Conservation (phyloP, 2,888 invertebrate species). For the Sthenelais limicola region DNA sequence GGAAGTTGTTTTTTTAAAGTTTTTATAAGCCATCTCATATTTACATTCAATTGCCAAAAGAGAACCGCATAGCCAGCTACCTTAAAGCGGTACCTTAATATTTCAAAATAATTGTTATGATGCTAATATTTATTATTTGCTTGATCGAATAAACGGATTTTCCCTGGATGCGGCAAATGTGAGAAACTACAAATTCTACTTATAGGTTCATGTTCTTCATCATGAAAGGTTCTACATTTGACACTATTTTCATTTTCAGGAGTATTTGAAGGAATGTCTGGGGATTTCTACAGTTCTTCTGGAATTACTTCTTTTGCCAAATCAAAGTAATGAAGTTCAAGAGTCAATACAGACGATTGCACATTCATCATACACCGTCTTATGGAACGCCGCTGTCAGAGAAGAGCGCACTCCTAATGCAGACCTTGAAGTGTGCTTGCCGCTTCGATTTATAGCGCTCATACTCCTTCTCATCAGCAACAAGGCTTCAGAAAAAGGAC, state of each 20-base stretch:
- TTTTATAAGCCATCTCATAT: not conserved
- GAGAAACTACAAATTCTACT: too few relatives aligned
- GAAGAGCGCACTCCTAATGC: not conserved
- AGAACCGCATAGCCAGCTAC: too few relatives aligned
- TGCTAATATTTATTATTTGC: not conserved
- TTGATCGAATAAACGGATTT: not conserved
- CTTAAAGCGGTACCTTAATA: too few relatives aligned
- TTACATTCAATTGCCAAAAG: not conserved
- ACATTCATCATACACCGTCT: not conserved
- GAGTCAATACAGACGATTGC: constrained; percentile 4
- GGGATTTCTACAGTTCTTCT: not conserved
- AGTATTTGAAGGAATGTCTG: not conserved
- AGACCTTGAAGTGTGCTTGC: not conserved
- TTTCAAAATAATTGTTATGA: too few relatives aligned
- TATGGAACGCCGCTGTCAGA: not conserved
- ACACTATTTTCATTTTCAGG: not conserved
- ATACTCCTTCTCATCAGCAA: not conserved
- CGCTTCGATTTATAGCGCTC: not conserved
- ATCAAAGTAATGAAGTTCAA: not conserved
- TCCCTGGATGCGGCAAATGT: too few relatives aligned
- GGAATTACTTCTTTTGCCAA: not conserved
- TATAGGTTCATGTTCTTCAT: too few relatives aligned
- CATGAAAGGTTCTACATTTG: not conserved
- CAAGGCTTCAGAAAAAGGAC: not conserved
- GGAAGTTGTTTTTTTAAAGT: too few relatives aligned